Base-by-base conservation (phyloP, 2,113 vertebrate species). In the Chamaea fasciata region DNA sequence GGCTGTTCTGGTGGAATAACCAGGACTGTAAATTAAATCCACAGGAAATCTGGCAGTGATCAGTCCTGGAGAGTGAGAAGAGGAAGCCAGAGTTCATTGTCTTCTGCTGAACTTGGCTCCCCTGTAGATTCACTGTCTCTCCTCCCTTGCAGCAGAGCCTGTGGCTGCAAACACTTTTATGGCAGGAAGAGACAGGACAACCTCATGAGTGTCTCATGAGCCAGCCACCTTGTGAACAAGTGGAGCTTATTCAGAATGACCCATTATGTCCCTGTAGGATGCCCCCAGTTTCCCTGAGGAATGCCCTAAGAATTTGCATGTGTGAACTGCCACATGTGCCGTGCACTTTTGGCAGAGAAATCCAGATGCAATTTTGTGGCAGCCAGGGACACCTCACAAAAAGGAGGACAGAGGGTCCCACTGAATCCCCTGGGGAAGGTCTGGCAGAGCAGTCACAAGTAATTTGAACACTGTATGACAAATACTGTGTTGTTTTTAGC, bases 291-390 rank as follows among this genome's bases (percentile, higher is more conserved):
- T 35, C 35, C 37, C 28, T 16, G 15, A 64, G 41, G 60, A 50
- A 57, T 49, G 59, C 52, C 39, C 9, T 1, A 28, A 24, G 30
- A 9, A 8, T 60, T 52, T 60, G 15, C 24, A 47, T 6, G 24
- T 33, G 26, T 42, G 39, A 50, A 3, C 7, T 18, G 19, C 22
- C 21, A 2, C 0, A 1, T 0, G 1, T 30, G 26, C n/a, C 30
- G 28, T 4, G 10, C 20, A 11, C 35, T 33, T 41, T 10, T 0
- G 0, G 15, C 1, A 1, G 47, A 53, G 74, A 79, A 89, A 53
- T 22, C 4, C 46, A 56, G 53, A 3, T 23, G 27, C 15, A 10
- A 3, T 57, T 62, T 79, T 63, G 56, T 55, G 77, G 39, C 70
- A 89, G 27, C n/a, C 22, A 62, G 64, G 0, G 6, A 21, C 39